These are phyloP conservation scores for Drosophila seclusa DNA, from an alignment of 2,888 invertebrate species.

Conservation along the genomic window DNA sequence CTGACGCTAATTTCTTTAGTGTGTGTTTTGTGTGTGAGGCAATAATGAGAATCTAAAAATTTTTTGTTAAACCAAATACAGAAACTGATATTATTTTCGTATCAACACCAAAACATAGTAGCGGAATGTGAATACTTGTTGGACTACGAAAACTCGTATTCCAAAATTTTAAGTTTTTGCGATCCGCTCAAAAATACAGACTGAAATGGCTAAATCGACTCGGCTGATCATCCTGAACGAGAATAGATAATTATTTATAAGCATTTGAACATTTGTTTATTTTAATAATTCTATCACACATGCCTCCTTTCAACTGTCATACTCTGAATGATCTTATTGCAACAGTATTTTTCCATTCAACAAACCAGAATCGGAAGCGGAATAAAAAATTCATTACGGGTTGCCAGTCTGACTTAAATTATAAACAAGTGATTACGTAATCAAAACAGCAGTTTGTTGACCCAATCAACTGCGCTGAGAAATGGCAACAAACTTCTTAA, in stretches of 20 bases:
- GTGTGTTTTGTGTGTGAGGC: constrained; percentile 2
- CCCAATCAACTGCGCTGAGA: constrained; percentile 67
- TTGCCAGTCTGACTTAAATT: constrained; percentile 44
- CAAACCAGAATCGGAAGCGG: not conserved
- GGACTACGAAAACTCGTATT: constrained; percentile 13
- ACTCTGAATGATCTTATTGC: not conserved
- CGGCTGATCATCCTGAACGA: not conserved
- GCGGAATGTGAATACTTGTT: too few species aligned
- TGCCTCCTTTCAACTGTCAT: not conserved
- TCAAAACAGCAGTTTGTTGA: constrained; percentile 56
- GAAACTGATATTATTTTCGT: not conserved
- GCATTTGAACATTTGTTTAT: not conserved
- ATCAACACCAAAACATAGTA: not conserved
- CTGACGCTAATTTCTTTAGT: constrained; percentile 51
- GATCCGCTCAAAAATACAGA: not conserved
- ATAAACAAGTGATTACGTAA: constrained; percentile 50
- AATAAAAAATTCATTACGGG: not conserved
- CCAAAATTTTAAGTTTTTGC: not conserved
- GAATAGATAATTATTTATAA: not conserved
- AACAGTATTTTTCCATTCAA: not conserved
- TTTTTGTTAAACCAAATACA: not conserved
- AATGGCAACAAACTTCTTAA: constrained; percentile 43
- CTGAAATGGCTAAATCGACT: too few species aligned
- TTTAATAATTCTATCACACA: not conserved
- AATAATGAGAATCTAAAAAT: not conserved